Conservation (phyloP, 1,140 invertebrate genomes). For the Thaumatotibia leucotreta region DNA sequence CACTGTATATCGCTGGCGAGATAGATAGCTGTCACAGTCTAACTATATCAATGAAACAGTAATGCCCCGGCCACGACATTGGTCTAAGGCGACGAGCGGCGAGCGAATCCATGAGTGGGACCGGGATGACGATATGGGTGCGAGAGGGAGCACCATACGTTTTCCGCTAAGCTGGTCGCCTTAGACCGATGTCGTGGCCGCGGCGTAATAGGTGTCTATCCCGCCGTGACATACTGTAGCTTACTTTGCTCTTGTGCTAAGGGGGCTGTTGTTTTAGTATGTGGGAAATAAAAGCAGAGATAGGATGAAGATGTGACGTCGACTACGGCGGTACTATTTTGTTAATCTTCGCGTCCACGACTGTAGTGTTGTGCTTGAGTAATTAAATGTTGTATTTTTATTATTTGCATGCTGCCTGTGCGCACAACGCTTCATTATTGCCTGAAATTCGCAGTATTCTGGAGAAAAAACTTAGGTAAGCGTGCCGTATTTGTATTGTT, state of each 20-base stretch:
- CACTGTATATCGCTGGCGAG: too few relatives aligned
- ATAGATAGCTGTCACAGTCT: too few relatives aligned
- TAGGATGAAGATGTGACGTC: not conserved
- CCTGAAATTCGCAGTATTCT: conserved; percentile 81
- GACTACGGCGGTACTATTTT: conserved; percentile 2
- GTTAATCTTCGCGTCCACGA: conserved; percentile 12
- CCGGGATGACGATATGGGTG: too few relatives aligned
- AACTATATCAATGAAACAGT: too few relatives aligned
- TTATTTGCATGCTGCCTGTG: conserved; percentile 73
- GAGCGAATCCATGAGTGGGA: too few relatives aligned
- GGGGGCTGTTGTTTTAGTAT: not conserved
- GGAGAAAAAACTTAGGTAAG: conserved; percentile 88
- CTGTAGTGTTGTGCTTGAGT: conserved; percentile 36
- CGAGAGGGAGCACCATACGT: too few relatives aligned
- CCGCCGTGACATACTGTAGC: not conserved
- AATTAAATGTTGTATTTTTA: conserved; percentile 67
- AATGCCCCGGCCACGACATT: too few relatives aligned
- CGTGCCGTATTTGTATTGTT: conserved; percentile 41
- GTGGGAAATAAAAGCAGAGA: not conserved
- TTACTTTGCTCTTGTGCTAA: not conserved
- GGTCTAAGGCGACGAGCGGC: too few relatives aligned
- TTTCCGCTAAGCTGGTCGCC: too few relatives aligned
- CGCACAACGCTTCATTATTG: conserved; percentile 74
- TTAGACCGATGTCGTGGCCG: too few relatives aligned
- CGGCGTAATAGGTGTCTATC: too few relatives aligned